phyloP scores from a whole-genome alignment of 1,140 invertebrate genomes.

The Acyrthosiphon pisum region DNA sequence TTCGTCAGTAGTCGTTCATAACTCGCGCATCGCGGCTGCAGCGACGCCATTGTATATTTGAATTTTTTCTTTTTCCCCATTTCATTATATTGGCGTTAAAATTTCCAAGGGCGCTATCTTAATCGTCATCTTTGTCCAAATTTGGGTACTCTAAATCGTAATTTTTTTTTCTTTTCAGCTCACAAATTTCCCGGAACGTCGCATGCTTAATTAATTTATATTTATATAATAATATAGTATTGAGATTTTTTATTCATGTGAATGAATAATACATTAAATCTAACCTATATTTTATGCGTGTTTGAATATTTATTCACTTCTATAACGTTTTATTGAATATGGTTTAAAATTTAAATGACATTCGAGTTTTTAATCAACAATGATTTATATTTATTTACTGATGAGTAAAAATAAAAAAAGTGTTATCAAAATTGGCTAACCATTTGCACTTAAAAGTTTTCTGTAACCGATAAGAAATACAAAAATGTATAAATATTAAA shows the following conservation, averaged over 20 bases:
- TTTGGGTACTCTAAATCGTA: background rate
- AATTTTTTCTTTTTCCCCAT: background rate
- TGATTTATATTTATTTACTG: no score
- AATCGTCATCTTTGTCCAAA: background rate
- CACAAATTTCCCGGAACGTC: no score
- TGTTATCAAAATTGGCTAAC: background rate
- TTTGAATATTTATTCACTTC: background rate
- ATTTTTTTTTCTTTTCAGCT: background rate
- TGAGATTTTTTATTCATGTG: no score
- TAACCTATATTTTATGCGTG: background rate
- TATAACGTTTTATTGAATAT: background rate
- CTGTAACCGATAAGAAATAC: background rate
- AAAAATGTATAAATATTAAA: background rate
- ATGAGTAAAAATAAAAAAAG: no score
- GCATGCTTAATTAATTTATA: no score
- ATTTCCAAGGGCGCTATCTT: background rate
- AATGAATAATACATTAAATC: no score
- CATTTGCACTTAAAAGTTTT: background rate
- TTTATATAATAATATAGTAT: no score
- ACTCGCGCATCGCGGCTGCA: background rate
- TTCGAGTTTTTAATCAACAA: background rate
- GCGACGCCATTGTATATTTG: background rate
- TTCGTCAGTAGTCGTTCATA: constrained; percentile 12
- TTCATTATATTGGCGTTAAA: background rate
- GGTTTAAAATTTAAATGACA: background rate